phyloP scores from a whole-genome alignment of 2,797 vertebrate genomes.

The Lepilemur ruficaudatus region DNA sequence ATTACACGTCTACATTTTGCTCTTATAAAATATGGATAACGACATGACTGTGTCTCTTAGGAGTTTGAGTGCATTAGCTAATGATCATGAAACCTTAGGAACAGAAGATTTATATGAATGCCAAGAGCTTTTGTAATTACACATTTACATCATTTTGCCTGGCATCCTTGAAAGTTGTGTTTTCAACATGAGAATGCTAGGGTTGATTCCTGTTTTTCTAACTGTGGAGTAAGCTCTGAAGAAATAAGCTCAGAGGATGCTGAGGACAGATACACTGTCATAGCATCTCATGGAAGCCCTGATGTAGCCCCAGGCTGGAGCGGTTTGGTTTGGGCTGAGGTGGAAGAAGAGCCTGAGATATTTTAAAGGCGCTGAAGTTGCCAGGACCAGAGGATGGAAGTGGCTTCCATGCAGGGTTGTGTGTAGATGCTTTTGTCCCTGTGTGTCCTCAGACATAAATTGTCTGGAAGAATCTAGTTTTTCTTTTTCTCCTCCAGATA shows the following conservation, averaged over 20 bases:
- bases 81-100: conserved; percentile 55
- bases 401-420: background rate
- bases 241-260: background rate
- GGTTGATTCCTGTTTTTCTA: background rate
- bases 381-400: background rate
- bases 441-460: background rate
- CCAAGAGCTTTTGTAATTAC: conserved; percentile 37
- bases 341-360: background rate
- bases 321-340: background rate
- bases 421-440: background rate
- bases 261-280: background rate
- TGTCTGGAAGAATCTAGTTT: background rate
- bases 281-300: background rate
- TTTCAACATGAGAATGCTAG: background rate
- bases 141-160: conserved; percentile 27
- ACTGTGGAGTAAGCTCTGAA: background rate
- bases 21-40: conserved; percentile 47
- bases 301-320: background rate
- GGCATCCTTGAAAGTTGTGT: background rate
- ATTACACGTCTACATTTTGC: background rate
- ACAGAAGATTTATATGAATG: conserved; percentile 22
- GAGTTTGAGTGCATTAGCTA: conserved; percentile 66
- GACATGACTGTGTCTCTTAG: conserved; percentile 41
- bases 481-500: background rate
- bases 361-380: background rate